Base-by-base conservation (phyloP, 2,113 vertebrate genomes). In the Myrmecophaga tridactyla region DNA sequence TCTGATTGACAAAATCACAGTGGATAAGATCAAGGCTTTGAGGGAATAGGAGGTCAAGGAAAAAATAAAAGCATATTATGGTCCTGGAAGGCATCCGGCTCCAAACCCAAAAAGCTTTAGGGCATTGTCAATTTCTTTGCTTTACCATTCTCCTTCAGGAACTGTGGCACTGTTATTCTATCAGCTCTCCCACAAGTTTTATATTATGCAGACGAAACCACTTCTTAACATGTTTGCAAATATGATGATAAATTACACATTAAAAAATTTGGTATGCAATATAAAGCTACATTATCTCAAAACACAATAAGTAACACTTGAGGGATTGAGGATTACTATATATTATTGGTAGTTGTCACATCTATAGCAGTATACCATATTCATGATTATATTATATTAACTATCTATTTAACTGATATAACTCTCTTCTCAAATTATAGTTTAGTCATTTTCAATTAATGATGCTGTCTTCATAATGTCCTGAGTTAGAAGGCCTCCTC, bases 371-470 rank as follows among this genome's bases (percentile, higher is more conserved):
- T 41, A 31, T 88, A 7, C 36, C 86, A 36, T 80, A 53, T 78
- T 75, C 27, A 62, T 65, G 31, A 73, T 81, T 76, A 12, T 12
- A 9, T 56, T 65, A 73, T 7, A 14, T 43, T 65, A 77, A 60
- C 34, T 67, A 34, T 6, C 34, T 67, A 34, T 6, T 36, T 73
- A 88, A 43, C 17, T 65, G 43, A 36, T 73, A 43, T 2, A 6
- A 51, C 75, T 90, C 21, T 96, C 41, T 73, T 81, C 89, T 89
- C 56, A 85, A 96, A 89, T 41, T 46, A 25, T 41, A 48, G 34
- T 36, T 78, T 76, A 60, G n/a, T 31, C 46, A 18, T 69, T 88
- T 3, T 81, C 17, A 53, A 14, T 86, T n/a, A 94, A 25, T 43
- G 36, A 84, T 53, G 15, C 18, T 82, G 10, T 82, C 53, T 93